Base-by-base conservation (phyloP, 2,888 invertebrate genomes). In the Psylliodes chrysocephalus region DNA sequence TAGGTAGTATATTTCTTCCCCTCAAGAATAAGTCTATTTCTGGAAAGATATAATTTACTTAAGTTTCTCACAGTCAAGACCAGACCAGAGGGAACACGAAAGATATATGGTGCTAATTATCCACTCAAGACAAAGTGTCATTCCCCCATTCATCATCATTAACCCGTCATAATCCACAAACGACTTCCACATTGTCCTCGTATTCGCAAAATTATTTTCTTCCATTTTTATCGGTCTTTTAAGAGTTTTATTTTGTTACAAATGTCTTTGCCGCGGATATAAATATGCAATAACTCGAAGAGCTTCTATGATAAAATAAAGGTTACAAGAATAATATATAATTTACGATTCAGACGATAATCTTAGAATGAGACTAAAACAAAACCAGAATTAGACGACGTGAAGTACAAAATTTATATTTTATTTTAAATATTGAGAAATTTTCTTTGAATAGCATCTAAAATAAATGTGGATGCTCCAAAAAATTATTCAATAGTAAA, bases 91-190 rank as follows among this genome's bases (percentile, higher is more conserved):
- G 22, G 35, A 47, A 44, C 35, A 8, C 4, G 35, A 25, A 57
- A 57, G 57, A 57, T 47, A 33, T 57, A 57, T 57, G 35, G 47
- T 47, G 47, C 47, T 57, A 57, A 57, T 57, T 57, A 57, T 57
- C 57, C 38, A 57, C 57, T 57, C 38, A 57, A 56, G 56, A 56
- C 56, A 30, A 56, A 57, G 57, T 57, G 57, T 47, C 47, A 57
- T 47, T 57, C 35, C 47, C 57, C 46, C 57, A 57, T 57, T 57
- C 30, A 57, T 57, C 57, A 57, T 57, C 57, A 57, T 57, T 57
- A 57, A 57, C 57, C 47, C 47, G 46, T 56, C 56, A 57, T 57
- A 57, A 57, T 57, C 22, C 57, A 35, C 57, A 47, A 47, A 57
- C 28, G 46, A 57, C 35, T 47, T 18, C n/a, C 38, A 47, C 47